A percentile compares a stretch with the other conserved stretches of the same genome.
phyloP scores from a whole-genome alignment of 2,113 vertebrate species.

The Semnornis frantzii region DNA sequence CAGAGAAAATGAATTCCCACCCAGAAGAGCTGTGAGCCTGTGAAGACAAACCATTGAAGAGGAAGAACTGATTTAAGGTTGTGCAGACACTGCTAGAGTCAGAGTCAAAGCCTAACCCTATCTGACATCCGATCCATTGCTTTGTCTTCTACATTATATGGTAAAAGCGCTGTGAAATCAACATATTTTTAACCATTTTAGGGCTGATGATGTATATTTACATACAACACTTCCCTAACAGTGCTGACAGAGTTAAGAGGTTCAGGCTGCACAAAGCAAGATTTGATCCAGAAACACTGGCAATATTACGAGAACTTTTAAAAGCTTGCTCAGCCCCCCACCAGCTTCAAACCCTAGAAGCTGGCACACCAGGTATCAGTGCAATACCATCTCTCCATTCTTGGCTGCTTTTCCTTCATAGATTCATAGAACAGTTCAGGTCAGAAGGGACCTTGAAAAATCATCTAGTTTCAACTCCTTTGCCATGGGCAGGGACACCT shows the following conservation, averaged over 20 bases:
- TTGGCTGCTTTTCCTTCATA: neutral
- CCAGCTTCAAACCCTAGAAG: neutral
- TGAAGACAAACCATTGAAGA: neutral
- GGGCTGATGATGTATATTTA: neutral
- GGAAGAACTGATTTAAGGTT: neutral
- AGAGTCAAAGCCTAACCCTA: neutral
- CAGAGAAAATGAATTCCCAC: neutral
- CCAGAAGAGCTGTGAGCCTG: neutral
- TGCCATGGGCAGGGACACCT: too few relatives aligned
- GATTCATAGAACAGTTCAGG: too few relatives aligned
- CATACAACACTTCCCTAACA: neutral
- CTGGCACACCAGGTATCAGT: neutral
- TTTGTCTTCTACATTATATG: neutral
- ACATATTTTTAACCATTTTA: neutral
- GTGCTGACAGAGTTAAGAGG: neutral
- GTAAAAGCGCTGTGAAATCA: neutral
- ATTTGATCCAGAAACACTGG: neutral
- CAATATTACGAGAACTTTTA: neutral
- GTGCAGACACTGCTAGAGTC: neutral
- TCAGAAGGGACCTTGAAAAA: too few relatives aligned
- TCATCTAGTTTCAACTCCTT: too few relatives aligned
- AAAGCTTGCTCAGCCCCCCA: neutral
- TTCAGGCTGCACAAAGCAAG: neutral
- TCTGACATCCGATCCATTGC: neutral
- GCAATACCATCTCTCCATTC: neutral